Conservation (phyloP, 2,113 vertebrate species). For the Trematocara zebra region DNA sequence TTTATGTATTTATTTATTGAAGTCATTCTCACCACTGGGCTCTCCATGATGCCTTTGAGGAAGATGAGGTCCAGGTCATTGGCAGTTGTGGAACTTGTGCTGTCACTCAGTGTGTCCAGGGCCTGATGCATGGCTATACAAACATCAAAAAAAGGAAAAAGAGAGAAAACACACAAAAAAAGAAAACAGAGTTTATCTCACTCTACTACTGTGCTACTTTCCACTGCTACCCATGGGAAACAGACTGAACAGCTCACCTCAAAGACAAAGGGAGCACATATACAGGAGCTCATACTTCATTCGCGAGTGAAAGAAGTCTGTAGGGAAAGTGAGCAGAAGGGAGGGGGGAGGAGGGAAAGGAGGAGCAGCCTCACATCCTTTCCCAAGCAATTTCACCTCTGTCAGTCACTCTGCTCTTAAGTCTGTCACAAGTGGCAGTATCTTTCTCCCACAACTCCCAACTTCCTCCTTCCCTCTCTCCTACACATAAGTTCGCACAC, state of each 20-base stretch:
- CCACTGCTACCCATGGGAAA: neutral
- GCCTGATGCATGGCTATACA: constrained; percentile 87
- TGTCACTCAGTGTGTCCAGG: constrained; percentile 86
- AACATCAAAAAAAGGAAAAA: neutral
- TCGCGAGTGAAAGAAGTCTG: neutral
- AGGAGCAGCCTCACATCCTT: constrained; percentile 28
- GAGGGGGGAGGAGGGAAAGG: neutral
- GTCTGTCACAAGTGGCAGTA: constrained; percentile 20
- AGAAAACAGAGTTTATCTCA: neutral
- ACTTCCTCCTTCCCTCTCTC: neutral
- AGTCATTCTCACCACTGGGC: constrained; percentile 81
- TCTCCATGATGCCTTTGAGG: constrained; percentile 95
- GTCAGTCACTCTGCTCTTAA: constrained; percentile 29
- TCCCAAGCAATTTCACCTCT: constrained; percentile 51
- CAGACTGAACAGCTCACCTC: neutral
- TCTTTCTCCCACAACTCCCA: constrained; percentile 34
- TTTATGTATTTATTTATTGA: constrained; percentile 36
- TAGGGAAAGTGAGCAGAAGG: neutral
- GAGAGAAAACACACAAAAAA: neutral
- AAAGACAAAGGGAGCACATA: neutral
- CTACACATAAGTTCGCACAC: neutral
- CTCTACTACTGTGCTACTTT: neutral
- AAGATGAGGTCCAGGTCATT: constrained; percentile 92
- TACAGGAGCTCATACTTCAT: neutral
- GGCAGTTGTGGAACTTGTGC: constrained; percentile 83